A percentile compares a stretch with the other conserved stretches of the same genome.
These are phyloP conservation scores for Entelurus aequoreus DNA, from an alignment of 2,113 vertebrate species.

Conservation along the genomic window DNA sequence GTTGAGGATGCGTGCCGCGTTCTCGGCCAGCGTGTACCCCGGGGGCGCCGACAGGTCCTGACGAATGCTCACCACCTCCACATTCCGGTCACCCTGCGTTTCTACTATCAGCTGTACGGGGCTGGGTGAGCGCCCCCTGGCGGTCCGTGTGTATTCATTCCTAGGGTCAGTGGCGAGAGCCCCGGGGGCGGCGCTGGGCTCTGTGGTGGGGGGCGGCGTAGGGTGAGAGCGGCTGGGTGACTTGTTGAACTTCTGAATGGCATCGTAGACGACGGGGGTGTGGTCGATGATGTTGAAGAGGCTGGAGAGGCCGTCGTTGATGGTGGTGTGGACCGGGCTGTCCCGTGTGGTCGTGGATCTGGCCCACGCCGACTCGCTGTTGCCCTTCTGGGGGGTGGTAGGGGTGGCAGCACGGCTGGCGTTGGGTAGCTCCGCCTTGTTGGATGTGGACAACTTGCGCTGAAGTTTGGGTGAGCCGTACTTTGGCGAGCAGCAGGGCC, in stretches of 20 bases:
- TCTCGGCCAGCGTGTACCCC: conserved; percentile 87
- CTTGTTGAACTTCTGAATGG: conserved; percentile 80
- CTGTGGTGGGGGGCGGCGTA: conserved; percentile 39
- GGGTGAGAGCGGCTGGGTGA: conserved; percentile 81
- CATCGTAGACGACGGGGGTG: conserved; percentile 80
- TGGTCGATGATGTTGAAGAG: conserved; percentile 98
- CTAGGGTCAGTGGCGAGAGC: conserved; percentile 36
- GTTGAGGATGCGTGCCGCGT: conserved; percentile 86
- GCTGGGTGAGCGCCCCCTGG: conserved; percentile 87
- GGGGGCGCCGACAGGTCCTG: conserved; percentile 92
- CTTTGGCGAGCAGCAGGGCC: conserved; percentile 95
- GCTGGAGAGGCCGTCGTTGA: conserved; percentile 96
- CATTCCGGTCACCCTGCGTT: conserved; percentile 77
- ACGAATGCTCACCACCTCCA: conserved; percentile 79
- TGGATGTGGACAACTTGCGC: conserved; percentile 71
- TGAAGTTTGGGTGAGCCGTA: conserved; percentile 95
- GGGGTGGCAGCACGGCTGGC: conserved; percentile 66
- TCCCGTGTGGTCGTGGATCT: conserved; percentile 94
- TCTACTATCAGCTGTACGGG: conserved; percentile 82
- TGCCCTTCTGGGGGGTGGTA: conserved; percentile 82
- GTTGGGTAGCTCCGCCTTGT: conserved; percentile 56
- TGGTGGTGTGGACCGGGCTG: conserved; percentile 95
- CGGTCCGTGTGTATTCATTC: conserved; percentile 70
- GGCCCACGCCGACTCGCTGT: conserved; percentile 94
- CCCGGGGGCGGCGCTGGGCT: conserved; percentile 39